A percentile compares a stretch with the other conserved stretches of the same genome.
Evolutionary conservation across 2,797 vertebrate species (phyloP).

Genomic region (Gobionotothen gibberifrons): DNA sequence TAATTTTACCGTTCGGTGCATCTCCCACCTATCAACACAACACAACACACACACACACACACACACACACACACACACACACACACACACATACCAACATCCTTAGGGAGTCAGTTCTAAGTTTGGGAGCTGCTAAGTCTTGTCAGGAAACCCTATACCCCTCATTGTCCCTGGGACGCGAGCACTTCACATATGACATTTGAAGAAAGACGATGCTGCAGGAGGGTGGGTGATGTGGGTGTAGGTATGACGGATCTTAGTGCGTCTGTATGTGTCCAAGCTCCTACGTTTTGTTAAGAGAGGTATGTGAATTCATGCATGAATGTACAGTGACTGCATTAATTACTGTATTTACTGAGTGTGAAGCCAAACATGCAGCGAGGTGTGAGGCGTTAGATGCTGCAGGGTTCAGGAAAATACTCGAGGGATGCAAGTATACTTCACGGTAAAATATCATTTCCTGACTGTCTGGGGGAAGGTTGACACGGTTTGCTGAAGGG

Average conservation of each 20-base stretch:
- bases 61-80: constrained; percentile 40
- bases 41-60: constrained; percentile 33
- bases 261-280: no score
- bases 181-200: constrained; percentile 84
- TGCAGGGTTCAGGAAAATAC: constrained; percentile 27
- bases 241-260: constrained; percentile 16
- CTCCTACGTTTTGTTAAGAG: no score
- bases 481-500: constrained; percentile 34
- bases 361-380: constrained; percentile 44
- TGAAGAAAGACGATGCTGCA: constrained; percentile 67
- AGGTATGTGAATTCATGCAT: background rate
- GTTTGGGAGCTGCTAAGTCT: constrained; percentile 86
- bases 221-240: constrained; percentile 31
- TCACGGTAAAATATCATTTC: constrained; percentile 38
- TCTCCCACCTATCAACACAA: constrained; percentile 49
- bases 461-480: constrained; percentile 24
- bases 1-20: constrained; percentile 66
- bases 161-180: constrained; percentile 81
- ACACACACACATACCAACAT: constrained; percentile 69
- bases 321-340: background rate
- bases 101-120: constrained; percentile 82
- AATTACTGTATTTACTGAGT: constrained; percentile 34
- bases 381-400: constrained; percentile 49
- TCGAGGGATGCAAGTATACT: background rate
- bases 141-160: constrained; percentile 81